These are phyloP conservation scores for Puffinus mauretanicus DNA, from an alignment of 2,113 vertebrate species.

Conservation along the genomic window DNA sequence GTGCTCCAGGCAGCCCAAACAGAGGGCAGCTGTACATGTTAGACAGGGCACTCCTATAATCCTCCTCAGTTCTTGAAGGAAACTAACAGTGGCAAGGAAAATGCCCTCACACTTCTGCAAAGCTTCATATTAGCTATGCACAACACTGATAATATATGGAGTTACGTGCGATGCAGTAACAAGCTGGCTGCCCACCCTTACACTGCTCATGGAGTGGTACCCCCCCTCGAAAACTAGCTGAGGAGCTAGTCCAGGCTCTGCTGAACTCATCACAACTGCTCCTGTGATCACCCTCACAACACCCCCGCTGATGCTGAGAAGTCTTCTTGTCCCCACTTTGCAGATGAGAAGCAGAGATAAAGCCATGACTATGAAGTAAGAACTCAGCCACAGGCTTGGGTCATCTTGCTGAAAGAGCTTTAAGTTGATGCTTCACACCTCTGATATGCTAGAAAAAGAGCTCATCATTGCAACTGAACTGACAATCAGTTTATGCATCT, in stretches of 20 bases:
- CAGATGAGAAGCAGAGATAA: background rate
- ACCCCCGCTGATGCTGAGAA: background rate
- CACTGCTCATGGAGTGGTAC: rapidly evolving
- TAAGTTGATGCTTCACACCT: background rate
- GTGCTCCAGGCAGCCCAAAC: background rate
- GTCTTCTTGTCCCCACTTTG: background rate
- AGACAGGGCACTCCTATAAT: background rate
- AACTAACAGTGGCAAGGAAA: background rate
- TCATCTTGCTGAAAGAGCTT: background rate
- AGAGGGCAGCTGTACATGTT: background rate
- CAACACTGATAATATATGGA: rapidly evolving
- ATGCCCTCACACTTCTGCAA: background rate
- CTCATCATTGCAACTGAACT: background rate
- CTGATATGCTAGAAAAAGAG: background rate
- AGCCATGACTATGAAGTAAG: background rate
- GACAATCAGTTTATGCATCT: background rate
- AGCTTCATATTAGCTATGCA: background rate
- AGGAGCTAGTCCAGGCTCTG: background rate
- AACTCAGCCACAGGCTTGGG: background rate
- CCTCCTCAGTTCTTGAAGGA: background rate
- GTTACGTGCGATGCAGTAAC: rapidly evolving
- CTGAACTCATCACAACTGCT: background rate
- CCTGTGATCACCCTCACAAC: background rate
- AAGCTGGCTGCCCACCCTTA: background rate
- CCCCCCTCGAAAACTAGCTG: background rate